A percentile compares a stretch with the other conserved stretches of the same genome.
Evolutionary conservation across 1,140 invertebrate species (phyloP).

Genomic region (Trichonephila inaurata): DNA sequence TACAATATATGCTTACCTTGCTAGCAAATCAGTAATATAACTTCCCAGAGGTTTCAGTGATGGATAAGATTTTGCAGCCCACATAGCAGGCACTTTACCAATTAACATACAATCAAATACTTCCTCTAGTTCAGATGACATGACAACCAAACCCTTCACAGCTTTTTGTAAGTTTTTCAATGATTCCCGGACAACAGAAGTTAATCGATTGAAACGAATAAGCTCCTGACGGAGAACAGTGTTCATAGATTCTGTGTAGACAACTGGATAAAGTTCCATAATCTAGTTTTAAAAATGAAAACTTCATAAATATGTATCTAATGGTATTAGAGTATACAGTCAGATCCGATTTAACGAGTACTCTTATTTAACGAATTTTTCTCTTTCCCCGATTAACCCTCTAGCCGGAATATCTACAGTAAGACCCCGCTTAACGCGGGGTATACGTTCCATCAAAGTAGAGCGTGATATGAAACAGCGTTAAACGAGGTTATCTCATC

Average conservation of each 20-base stretch:
- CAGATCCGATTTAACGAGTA: too few relatives aligned
- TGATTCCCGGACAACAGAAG: conserved; percentile 80
- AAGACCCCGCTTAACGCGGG: too few relatives aligned
- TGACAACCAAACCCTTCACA: conserved; percentile 83
- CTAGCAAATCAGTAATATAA: conserved; percentile 82
- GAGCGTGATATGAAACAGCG: too few relatives aligned
- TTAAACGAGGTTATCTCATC: too few relatives aligned
- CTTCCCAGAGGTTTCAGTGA: conserved; percentile 83
- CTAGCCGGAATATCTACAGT: too few relatives aligned
- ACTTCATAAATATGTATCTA: neutral
- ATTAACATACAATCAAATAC: conserved; percentile 82
- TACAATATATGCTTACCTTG: conserved; percentile 76
- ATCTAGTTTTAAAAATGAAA: conserved; percentile 82
- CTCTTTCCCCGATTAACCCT: too few relatives aligned
- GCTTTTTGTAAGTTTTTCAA: conserved; percentile 82
- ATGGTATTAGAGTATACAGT: neutral
- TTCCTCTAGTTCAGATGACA: conserved; percentile 83
- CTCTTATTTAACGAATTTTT: too few relatives aligned
- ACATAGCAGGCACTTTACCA: conserved; percentile 82
- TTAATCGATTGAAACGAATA: conserved; percentile 82
- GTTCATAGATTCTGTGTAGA: conserved; percentile 83
- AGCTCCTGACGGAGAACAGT: conserved; percentile 84
- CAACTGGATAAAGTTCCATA: conserved; percentile 84
- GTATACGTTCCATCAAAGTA: too few relatives aligned
- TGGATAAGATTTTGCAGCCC: conserved; percentile 82